Conservation (phyloP, 2,113 vertebrate genomes). For the Okapia johnstoni region DNA sequence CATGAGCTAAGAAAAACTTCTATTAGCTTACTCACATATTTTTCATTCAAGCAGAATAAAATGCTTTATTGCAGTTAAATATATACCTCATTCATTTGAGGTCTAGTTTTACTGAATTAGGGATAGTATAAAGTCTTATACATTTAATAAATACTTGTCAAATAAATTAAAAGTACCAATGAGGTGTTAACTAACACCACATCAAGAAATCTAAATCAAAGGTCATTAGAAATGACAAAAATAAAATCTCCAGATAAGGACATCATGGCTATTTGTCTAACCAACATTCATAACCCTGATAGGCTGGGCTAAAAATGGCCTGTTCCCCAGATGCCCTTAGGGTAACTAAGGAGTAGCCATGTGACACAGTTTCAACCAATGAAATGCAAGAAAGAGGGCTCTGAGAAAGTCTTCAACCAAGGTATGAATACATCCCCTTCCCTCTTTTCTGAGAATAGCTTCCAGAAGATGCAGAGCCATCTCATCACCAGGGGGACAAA, state of each 20-base stretch:
- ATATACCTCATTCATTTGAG: neutral
- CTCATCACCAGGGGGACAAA: neutral
- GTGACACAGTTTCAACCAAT: neutral
- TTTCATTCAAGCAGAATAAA: neutral
- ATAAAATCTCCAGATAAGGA: neutral
- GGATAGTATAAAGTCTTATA: neutral
- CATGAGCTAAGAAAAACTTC: neutral
- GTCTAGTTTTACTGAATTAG: neutral
- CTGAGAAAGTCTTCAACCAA: neutral
- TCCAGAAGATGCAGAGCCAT: neutral
- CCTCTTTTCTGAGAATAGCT: neutral
- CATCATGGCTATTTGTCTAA: neutral
- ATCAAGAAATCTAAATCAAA: neutral
- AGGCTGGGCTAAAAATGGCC: neutral
- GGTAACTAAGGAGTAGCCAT: neutral
- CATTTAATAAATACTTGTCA: neutral
- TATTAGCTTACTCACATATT: conserved; percentile 1
- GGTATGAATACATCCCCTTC: neutral
- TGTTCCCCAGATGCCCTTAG: neutral
- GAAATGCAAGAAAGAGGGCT: neutral
- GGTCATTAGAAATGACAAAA: conserved; percentile 1
- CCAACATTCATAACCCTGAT: neutral
- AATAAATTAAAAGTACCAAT: neutral
- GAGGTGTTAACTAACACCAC: neutral
- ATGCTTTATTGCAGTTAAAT: neutral